Conservation (phyloP, 2,113 vertebrate species). For the Psammodynastes pulverulentus region DNA sequence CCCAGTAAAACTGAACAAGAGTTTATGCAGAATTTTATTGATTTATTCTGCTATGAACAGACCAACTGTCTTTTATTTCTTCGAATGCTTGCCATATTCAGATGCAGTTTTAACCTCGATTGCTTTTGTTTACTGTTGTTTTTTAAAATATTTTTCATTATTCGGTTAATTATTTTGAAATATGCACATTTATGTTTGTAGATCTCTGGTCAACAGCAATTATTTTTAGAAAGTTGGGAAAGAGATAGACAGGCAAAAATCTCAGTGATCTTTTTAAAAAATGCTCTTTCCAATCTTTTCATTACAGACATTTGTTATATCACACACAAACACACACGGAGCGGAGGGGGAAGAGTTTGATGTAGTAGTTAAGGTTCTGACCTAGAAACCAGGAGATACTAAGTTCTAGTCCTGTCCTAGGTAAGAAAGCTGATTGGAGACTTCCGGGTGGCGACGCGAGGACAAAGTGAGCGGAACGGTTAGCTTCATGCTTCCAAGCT, state of each 20-base stretch:
- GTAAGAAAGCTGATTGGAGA: too few relatives aligned
- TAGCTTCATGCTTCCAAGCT: too few relatives aligned
- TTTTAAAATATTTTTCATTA: background rate
- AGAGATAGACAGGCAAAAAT: too few relatives aligned
- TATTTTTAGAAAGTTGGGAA: background rate
- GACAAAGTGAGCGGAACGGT: too few relatives aligned
- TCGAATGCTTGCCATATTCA: background rate
- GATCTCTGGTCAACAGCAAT: background rate
- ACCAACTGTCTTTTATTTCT: background rate
- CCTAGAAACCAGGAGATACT: too few relatives aligned
- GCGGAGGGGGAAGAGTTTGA: too few relatives aligned
- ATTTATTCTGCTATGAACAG: background rate
- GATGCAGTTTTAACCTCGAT: background rate
- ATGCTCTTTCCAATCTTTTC: background rate
- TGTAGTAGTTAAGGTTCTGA: too few relatives aligned
- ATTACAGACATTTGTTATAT: background rate
- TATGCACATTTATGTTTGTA: background rate
- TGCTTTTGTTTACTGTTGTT: background rate
- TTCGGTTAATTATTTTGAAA: background rate
- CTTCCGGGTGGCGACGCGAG: too few relatives aligned
- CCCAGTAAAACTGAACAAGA: background rate
- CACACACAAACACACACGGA: too few relatives aligned
- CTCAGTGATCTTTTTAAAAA: background rate
- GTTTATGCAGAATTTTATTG: background rate
- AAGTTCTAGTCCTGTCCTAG: too few relatives aligned